Percentiles rank a stretch among this genome's conserved stretches.
These are phyloP conservation scores for Galagoides demidoff DNA, from an alignment of 2,797 vertebrate genomes.

Conservation along the genomic window DNA sequence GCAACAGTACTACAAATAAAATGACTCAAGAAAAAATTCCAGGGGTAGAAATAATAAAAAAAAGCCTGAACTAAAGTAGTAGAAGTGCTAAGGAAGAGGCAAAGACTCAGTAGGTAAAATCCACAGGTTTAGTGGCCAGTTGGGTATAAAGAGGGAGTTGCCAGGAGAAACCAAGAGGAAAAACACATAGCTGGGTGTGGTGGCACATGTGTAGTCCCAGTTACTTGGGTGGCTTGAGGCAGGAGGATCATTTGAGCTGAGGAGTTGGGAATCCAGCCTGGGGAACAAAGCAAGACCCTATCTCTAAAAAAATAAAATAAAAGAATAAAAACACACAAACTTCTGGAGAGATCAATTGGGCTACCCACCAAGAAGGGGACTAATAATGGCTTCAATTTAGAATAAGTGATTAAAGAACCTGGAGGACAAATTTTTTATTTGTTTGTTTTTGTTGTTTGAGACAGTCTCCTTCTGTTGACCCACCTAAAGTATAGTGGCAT, in stretches of 20 bases:
- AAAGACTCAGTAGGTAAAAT: not conserved
- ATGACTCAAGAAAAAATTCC: slow-evolving; percentile 17
- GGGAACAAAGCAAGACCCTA: not conserved
- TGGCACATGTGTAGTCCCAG: not conserved
- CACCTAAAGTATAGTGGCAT: not conserved
- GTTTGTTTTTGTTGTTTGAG: not conserved
- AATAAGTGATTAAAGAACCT: not conserved
- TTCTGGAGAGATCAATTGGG: not conserved
- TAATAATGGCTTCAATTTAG: slow-evolving; percentile 9
- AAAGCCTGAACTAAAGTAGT: not conserved
- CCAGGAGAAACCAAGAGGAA: not conserved
- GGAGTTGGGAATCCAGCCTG: not conserved
- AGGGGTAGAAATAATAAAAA: not conserved
- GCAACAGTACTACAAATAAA: not conserved
- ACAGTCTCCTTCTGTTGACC: not conserved
- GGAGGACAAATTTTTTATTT: not conserved
- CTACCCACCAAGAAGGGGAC: not conserved
- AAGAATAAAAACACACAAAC: not conserved
- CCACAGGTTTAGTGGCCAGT: not conserved
- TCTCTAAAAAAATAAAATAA: too few species aligned
- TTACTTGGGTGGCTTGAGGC: not conserved
- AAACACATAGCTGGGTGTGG: not conserved
- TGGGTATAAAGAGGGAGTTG: not conserved
- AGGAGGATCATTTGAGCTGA: not conserved
- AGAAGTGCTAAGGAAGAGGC: not conserved